These are phyloP conservation scores for Clavelina lepadiformis DNA, from an alignment of 23 tunicate genomes.

Conservation along the genomic window DNA sequence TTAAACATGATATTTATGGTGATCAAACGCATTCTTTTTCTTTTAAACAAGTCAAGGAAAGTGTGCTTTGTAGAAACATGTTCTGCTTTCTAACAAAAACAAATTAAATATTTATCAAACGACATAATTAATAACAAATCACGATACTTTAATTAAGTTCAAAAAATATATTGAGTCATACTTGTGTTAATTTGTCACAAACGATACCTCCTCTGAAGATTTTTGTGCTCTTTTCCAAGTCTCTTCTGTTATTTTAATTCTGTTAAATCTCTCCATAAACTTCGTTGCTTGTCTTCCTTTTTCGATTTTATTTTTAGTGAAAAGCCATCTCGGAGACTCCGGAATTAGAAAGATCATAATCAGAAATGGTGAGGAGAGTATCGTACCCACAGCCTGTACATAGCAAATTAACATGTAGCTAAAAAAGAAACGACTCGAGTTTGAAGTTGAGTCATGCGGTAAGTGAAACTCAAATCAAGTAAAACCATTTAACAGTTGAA, in stretches of 20 bases:
- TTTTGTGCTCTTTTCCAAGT: constrained; percentile 12
- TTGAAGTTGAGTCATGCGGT: too few relatives aligned
- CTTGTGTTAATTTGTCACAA: too few relatives aligned
- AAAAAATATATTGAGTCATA: too few relatives aligned
- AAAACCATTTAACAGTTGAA: too few relatives aligned
- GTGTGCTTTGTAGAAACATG: constrained; percentile 31
- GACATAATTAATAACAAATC: too few relatives aligned
- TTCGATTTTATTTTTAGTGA: constrained; percentile 8
- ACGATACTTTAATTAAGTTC: too few relatives aligned
- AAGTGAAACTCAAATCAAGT: too few relatives aligned
- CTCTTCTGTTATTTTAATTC: constrained; percentile 2
- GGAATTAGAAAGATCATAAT: constrained; percentile 7
- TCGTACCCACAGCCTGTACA: too few relatives aligned
- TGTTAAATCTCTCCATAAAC: constrained; percentile 9
- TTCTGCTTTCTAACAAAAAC: too few relatives aligned
- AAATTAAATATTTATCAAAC: too few relatives aligned
- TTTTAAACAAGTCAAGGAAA: constrained; percentile 29
- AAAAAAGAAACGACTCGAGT: too few relatives aligned
- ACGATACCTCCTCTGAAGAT: constrained; percentile 8
- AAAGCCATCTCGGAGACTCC: constrained; percentile 46
- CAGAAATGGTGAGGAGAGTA: constrained; percentile 11
- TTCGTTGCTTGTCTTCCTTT: constrained; percentile 11
- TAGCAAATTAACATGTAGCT: too few relatives aligned
- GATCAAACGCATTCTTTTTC: constrained; percentile 22
- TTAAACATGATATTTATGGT: constrained; percentile 54